Evolutionary conservation across 2,113 vertebrate species (phyloP), one percentile per base, ranked within the genome.

Genomic region (Dromaius novaehollandiae): DNA sequence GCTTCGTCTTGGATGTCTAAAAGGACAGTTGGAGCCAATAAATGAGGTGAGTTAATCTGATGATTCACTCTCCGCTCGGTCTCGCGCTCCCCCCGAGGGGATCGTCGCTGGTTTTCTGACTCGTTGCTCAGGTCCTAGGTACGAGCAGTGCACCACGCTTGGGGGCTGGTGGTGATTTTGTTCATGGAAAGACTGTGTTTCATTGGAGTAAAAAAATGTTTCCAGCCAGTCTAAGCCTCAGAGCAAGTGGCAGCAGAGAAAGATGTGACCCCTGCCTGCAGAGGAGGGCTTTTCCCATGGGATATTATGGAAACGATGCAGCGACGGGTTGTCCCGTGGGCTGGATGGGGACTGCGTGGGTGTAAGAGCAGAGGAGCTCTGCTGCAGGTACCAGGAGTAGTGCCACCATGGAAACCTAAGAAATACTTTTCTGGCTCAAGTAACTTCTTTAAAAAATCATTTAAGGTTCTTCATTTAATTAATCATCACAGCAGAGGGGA

Each of bases 21-120:
- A 99, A 99, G 98, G 98, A 98, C 98, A 99, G 99, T 97, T 99
- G 99, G 99, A 99, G 98, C 99, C 99, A 96, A 98, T 99, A 98
- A 98, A 98, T 89, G 98, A 99, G 99, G 99, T 99, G 98, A 98
- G 98, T 98, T 97, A 93, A 98, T 98, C 78, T 69, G 79, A 86
- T 97, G 96, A 96, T 97, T 95, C 92, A 87, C 95, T 93, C 96
- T 74, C 46, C 0, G 10, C 76, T 95, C 74, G 90, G 77, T 95
- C 94, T 97, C 91, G 91, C 53, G 13, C 79, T 93, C 68, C 74
- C 55, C 92, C 90, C 89, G 86, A 94, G 94, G 92, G 91, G 92
- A 91, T 96, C 90, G 95, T 89, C 87, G 96, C n/a, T 71, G 79
- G 32, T 93, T 94, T 93, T 94, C 85, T 95, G 91, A 86, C 88